Evolutionary conservation across 2,888 invertebrate species (phyloP).

Genomic region (Drosophila parthenogenetica): DNA sequence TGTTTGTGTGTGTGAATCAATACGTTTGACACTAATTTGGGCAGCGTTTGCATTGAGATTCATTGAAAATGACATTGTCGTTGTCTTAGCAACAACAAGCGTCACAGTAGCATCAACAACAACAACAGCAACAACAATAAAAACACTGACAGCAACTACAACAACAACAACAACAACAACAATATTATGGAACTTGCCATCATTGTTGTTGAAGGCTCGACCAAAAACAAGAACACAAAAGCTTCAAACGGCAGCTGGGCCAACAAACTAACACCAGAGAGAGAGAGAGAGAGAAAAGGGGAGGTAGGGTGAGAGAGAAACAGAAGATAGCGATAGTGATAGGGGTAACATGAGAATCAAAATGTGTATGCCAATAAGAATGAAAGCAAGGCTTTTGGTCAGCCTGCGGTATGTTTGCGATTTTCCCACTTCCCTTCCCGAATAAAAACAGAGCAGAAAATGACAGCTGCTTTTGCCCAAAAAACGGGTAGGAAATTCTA

Average conservation of each 20-base stretch:
- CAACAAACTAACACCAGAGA: conserved; percentile 26
- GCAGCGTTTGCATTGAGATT: conserved; percentile 71
- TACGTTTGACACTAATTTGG: conserved; percentile 78
- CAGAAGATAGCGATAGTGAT: conserved; percentile 1
- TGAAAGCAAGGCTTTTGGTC: conserved; percentile 20
- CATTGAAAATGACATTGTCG: conserved; percentile 66
- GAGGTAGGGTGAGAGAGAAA: background rate
- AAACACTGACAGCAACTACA: conserved; percentile 2
- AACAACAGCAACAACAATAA: conserved; percentile 20
- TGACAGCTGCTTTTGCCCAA: conserved; percentile 2
- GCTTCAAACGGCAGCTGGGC: conserved; percentile 72
- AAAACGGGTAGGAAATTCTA: background rate
- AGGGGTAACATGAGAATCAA: conserved; percentile 5
- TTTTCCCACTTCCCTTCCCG: background rate
- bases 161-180: conserved; percentile 11
- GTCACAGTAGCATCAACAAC: conserved; percentile 20
- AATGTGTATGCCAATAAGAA: background rate
- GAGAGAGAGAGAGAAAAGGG: background rate
- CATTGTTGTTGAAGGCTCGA: conserved; percentile 52
- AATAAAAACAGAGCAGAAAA: conserved; percentile 4
- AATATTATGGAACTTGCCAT: conserved; percentile 15
- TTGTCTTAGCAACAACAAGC: conserved; percentile 35
- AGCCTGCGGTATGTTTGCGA: conserved; percentile 36
- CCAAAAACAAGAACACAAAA: conserved; percentile 59
- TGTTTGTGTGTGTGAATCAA: conserved; percentile 60